A percentile compares a stretch with the other conserved stretches of the same genome.
Conservation (phyloP, 2,113 vertebrate genomes). For the Heterotilapia buettikoferi region DNA sequence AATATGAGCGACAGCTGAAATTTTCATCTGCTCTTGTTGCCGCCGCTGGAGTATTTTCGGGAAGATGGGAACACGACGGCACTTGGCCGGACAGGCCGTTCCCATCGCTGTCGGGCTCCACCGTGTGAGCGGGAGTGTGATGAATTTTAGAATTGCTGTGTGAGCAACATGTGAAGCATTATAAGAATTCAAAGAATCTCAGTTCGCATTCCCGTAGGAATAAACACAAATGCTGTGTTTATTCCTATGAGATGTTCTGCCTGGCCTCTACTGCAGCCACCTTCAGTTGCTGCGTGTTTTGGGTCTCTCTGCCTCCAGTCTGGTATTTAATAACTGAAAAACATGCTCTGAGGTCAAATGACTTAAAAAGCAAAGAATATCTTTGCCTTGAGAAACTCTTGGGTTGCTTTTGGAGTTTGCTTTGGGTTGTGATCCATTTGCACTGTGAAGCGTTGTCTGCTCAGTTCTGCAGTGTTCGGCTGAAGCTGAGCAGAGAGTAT, state of each 20-base stretch:
- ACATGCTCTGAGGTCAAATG: neutral
- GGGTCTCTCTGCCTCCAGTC: neutral
- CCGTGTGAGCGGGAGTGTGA: neutral
- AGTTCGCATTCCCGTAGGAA: fast-evolving
- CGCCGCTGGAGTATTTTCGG: neutral
- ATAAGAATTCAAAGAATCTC: neutral
- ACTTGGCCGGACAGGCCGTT: neutral
- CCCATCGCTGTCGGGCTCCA: neutral
- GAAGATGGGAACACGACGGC: neutral
- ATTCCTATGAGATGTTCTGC: neutral
- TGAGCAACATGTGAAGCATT: neutral
- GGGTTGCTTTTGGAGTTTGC: neutral
- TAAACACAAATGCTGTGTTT: neutral
- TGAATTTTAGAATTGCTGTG: neutral
- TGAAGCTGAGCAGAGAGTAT: neutral
- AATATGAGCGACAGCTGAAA: neutral
- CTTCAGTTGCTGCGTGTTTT: neutral
- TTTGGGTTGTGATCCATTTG: neutral
- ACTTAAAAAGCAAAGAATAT: neutral
- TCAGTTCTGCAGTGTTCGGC: neutral
- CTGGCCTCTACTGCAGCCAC: neutral
- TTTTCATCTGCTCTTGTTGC: neutral
- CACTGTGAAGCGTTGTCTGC: neutral
- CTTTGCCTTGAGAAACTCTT: neutral
- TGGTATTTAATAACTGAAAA: neutral